Evolutionary conservation across 1,140 invertebrate genomes (phyloP).

Genomic region (Leptinotarsa lineolata): DNA sequence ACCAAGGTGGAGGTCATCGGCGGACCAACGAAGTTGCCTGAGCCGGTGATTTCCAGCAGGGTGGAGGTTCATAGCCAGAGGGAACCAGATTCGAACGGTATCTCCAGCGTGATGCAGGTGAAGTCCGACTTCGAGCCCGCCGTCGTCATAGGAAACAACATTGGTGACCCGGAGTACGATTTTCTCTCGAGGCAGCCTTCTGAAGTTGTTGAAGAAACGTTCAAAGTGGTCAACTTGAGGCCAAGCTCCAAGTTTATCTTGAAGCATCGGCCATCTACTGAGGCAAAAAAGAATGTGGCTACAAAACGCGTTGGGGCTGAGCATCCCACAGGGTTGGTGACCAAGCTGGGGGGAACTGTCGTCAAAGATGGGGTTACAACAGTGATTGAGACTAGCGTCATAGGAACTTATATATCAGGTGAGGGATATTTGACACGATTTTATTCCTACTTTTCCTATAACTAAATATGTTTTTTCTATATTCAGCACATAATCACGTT

Average conservation of each 20-base stretch:
- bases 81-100: constrained; percentile 46
- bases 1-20: constrained; percentile 64
- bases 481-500: too few species aligned
- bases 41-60: constrained; percentile 55
- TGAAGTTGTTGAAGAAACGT: constrained; percentile 63
- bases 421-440: neutral
- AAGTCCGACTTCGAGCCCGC: constrained; percentile 53
- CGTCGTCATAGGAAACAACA: constrained; percentile 66
- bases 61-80: constrained; percentile 57
- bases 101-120: constrained; percentile 60
- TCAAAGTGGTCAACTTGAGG: constrained; percentile 60
- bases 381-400: constrained; percentile 84
- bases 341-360: constrained; percentile 79
- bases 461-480: too few species aligned
- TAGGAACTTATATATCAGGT: constrained; percentile 80
- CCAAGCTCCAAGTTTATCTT: constrained; percentile 55
- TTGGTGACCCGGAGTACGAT: constrained; percentile 78
- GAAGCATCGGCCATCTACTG: constrained; percentile 60
- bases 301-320: constrained; percentile 60
- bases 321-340: constrained; percentile 77
- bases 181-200: constrained; percentile 80
- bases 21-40: constrained; percentile 46
- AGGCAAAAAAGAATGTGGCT: constrained; percentile 55
- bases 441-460: too few species aligned
- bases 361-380: constrained; percentile 82